phyloP scores from a whole-genome alignment of 2,113 vertebrate genomes.

The Hippocampus barbouri region DNA sequence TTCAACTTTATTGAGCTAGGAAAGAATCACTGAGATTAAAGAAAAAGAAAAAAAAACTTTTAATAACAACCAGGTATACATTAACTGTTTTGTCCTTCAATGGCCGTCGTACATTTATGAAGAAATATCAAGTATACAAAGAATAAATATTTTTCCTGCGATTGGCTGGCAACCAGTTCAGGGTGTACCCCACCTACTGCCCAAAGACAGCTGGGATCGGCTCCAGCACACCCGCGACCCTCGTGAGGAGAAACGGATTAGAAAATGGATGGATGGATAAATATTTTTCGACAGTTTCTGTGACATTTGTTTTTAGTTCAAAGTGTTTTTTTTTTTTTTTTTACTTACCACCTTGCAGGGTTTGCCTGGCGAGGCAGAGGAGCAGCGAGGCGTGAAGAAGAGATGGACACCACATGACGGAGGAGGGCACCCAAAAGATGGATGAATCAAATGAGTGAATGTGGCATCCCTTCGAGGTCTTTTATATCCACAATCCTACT shows the following conservation, averaged over 20 bases:
- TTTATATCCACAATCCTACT: conserved; percentile 53
- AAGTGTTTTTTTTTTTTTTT: not conserved
- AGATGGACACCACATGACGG: conserved; percentile 62
- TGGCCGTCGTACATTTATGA: not conserved
- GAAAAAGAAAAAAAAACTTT: too few species aligned
- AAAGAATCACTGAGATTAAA: too few species aligned
- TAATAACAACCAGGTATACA: not conserved
- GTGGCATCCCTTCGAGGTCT: conserved; percentile 15
- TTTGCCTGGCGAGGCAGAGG: conserved; percentile 66
- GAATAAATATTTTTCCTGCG: not conserved
- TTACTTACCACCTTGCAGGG: conserved; percentile 72
- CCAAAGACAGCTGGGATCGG: too few species aligned
- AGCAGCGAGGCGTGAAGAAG: conserved; percentile 70
- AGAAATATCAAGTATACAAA: not conserved
- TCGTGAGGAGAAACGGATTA: too few species aligned
- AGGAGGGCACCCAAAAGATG: conserved; percentile 15
- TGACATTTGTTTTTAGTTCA: not conserved
- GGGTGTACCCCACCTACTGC: too few species aligned
- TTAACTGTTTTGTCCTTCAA: not conserved
- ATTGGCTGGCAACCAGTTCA: too few species aligned
- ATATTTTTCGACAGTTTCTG: not conserved
- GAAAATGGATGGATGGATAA: not conserved
- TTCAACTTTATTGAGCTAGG: not conserved
- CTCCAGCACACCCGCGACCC: too few species aligned
- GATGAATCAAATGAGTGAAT: not conserved